These are phyloP conservation scores for Neuroscelio doddi DNA, from an alignment of 2,888 invertebrate genomes.

Conservation along the genomic window DNA sequence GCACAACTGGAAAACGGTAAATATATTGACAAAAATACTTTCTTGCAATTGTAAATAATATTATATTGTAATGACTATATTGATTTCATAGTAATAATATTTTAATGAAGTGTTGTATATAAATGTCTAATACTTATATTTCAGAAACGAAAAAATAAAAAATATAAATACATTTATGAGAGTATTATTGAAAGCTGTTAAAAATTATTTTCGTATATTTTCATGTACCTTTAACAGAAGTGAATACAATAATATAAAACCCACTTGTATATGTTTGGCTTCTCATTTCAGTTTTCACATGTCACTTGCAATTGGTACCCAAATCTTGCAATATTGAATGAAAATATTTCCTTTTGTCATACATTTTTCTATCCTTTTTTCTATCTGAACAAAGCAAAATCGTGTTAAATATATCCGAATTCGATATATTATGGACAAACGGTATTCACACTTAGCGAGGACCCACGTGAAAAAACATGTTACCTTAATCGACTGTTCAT, in stretches of 20 bases:
- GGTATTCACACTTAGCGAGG: constrained; percentile 28
- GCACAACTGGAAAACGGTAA: no score
- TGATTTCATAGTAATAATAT: no score
- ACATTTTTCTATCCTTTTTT: not conserved
- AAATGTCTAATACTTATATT: no score
- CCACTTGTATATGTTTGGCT: constrained; percentile 16
- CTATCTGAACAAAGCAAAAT: constrained; percentile 22
- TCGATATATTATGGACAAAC: constrained; percentile 23
- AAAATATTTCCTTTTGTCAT: constrained; percentile 11
- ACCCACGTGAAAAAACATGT: constrained; percentile 51
- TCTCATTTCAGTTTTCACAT: constrained; percentile 33
- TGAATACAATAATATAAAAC: constrained; percentile 1
- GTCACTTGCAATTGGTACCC: constrained; percentile 7
- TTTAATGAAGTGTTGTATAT: no score
- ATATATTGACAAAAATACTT: no score
- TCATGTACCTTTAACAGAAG: constrained; percentile 1
- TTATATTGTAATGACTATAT: no score
- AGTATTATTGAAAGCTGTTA: no score
- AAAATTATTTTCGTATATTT: no score
- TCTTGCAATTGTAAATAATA: no score
- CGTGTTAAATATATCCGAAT: constrained; percentile 38
- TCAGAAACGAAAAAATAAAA: no score
- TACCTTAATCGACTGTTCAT: constrained; percentile 45
- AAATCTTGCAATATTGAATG: constrained; percentile 2
- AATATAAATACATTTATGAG: no score